Evolutionary conservation across 2,888 invertebrate genomes (phyloP), one percentile per base, ranked within the genome.

Genomic region (Noctua janthe): DNA sequence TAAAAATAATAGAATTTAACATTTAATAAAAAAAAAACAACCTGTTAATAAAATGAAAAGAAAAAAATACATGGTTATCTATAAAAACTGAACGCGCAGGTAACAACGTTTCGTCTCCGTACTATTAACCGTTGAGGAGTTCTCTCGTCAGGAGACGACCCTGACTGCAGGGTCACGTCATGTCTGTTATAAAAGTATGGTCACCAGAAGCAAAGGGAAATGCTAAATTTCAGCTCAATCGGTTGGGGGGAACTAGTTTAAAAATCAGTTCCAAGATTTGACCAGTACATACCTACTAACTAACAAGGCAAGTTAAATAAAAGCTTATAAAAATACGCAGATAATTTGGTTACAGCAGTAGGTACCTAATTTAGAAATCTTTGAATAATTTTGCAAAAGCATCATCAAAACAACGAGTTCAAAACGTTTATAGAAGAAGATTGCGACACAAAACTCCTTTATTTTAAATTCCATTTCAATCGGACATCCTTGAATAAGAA

Each of bases 401-500:
- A 29, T 1, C 17, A 47, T 56, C n/a, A n/a, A 56, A 29, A 29
- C 29, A 29, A 29, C 29, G 29, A 29, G 29, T 29, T 29, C 29
- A 29, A 29, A 39, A 20, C 17, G 0, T 39, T 47, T 54, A 15
- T 69, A n/a, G 10, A 47, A 70, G 47, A 56, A 20, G 13, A 78
- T 59, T 43, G 20, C 29, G 15, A 62, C 29, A 8, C 35, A 51
- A 59, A 70, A 59, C 15, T 62, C 49, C 6, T 29, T 17, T 69
- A 15, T 59, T 71, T 70, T 35, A 39, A 64, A 83, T 75, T 47
- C 51, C 23, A 49, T 47, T 47, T 49, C 11, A 15, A 64, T 35
- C 47, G 29, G 8, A 59, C n/a, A 81, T 49, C 17, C 17, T 49
- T 59, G 29, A 78, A 75, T 20, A 35, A 74, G 39, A 72, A 72